A percentile compares a stretch with the other conserved stretches of the same genome.
Conservation (phyloP, 2,797 vertebrate species). For the Pipistrellus pygmaeus region DNA sequence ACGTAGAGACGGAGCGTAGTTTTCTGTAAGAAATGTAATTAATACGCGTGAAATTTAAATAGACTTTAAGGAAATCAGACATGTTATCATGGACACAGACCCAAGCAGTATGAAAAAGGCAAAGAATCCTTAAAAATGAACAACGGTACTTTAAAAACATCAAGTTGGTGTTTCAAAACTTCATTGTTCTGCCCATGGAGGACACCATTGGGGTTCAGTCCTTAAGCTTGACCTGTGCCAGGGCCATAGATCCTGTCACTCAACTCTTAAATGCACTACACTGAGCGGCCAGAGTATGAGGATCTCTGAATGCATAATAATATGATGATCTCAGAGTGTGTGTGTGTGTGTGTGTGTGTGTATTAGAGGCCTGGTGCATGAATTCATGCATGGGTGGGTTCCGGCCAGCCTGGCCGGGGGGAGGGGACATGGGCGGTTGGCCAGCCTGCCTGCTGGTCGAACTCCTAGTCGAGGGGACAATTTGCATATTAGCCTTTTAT, state of each 20-base stretch:
- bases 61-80: conserved; percentile 65
- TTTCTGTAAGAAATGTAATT: conserved; percentile 32
- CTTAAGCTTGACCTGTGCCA: not conserved
- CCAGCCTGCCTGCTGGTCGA: too few species aligned
- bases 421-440: too few species aligned
- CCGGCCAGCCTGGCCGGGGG: too few species aligned
- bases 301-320: too few species aligned
- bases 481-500: too few species aligned
- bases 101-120: conserved; percentile 7
- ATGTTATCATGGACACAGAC: not conserved
- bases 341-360: too few species aligned
- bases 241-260: too few species aligned
- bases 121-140: not conserved
- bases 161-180: not conserved
- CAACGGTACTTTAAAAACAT: not conserved
- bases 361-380: too few species aligned
- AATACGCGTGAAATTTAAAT: conserved; percentile 64
- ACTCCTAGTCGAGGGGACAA: too few species aligned
- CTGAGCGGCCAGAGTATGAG: too few species aligned
- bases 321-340: too few species aligned
- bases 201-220: not conserved
- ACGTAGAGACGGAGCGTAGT: not conserved
- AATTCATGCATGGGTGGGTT: too few species aligned
- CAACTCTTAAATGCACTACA: not conserved
- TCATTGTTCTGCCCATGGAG: not conserved